Percentiles rank a stretch among this genome's conserved stretches.
These are phyloP conservation scores for Mechanitis mazaeus DNA, from an alignment of 2,888 invertebrate genomes.

Conservation along the genomic window DNA sequence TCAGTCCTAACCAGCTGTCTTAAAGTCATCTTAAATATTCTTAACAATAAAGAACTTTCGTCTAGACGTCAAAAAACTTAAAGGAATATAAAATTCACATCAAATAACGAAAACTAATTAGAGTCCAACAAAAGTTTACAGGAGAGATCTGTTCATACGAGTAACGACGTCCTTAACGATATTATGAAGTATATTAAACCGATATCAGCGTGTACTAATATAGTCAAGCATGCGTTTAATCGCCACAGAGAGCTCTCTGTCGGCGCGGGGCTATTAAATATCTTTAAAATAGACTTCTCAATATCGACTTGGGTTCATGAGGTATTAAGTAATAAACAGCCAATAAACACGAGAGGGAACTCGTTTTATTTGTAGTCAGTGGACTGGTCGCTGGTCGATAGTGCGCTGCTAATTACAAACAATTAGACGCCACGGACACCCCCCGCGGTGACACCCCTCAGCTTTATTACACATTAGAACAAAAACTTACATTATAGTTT, in stretches of 20 bases:
- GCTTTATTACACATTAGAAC: slow-evolving; percentile 67
- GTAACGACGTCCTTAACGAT: background rate
- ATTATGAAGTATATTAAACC: background rate
- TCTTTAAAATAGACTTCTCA: slow-evolving; percentile 19
- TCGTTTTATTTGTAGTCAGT: background rate
- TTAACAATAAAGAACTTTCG: too few relatives aligned
- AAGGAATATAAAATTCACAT: background rate
- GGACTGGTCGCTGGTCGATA: background rate
- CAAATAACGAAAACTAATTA: slow-evolving; percentile 1
- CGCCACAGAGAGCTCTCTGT: slow-evolving; percentile 17
- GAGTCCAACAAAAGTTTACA: background rate
- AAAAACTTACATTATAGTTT: slow-evolving; percentile 40
- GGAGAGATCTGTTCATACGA: background rate
- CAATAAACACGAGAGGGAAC: slow-evolving; percentile 49
- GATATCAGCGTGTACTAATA: background rate
- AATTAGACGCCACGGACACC: slow-evolving; percentile 61
- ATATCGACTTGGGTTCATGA: slow-evolving; percentile 17
- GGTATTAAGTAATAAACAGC: slow-evolving; percentile 72
- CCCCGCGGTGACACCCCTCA: slow-evolving; percentile 38
- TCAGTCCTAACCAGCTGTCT: too few relatives aligned
- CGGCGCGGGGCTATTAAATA: slow-evolving; percentile 22
- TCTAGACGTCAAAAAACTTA: background rate
- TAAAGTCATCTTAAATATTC: too few relatives aligned
- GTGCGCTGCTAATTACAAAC: slow-evolving; percentile 60
- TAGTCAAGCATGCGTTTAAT: slow-evolving; percentile 19